A percentile compares a stretch with the other conserved stretches of the same genome.
Conservation (phyloP, 2,888 invertebrate species). For the Melipona bicolor region DNA sequence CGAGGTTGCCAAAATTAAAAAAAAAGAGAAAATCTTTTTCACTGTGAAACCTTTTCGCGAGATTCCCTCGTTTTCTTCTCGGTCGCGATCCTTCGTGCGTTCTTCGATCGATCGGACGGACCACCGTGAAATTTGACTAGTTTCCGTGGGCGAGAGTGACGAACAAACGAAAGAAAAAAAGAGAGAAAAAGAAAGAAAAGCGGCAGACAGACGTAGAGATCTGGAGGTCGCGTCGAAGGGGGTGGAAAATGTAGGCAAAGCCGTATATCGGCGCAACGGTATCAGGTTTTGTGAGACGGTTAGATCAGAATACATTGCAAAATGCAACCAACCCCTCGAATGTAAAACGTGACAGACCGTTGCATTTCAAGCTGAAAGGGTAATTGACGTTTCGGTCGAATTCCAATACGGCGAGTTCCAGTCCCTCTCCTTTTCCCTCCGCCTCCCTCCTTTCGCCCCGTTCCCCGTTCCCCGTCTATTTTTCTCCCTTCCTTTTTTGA, state of each 20-base stretch:
- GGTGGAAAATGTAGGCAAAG: conserved; percentile 50
- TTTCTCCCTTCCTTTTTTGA: not conserved
- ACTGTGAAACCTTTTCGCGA: too few relatives aligned
- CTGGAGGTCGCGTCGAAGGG: conserved; percentile 46
- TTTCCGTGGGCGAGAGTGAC: conserved; percentile 13
- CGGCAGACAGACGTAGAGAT: conserved; percentile 15
- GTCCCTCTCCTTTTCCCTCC: not conserved
- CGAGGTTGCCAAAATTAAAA: too few relatives aligned
- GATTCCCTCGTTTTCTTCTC: too few relatives aligned
- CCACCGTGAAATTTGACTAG: conserved; percentile 31
- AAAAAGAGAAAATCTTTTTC: too few relatives aligned
- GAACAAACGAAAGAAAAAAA: not conserved
- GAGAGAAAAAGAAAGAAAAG: not conserved
- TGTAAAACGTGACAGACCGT: conserved; percentile 32
- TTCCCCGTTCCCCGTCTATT: not conserved
- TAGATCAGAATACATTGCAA: conserved; percentile 42
- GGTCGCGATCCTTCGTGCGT: not conserved
- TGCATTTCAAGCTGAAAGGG: conserved; percentile 43
- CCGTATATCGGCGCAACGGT: conserved; percentile 53
- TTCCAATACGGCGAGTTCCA: conserved; percentile 20
- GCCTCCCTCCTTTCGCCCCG: not conserved
- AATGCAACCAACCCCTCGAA: conserved; percentile 26
- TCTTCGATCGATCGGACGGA: conserved; percentile 15
- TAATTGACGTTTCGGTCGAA: conserved; percentile 51
- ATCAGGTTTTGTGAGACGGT: conserved; percentile 59